These are phyloP conservation scores for Dolichopus griseipennis DNA, from an alignment of 2,888 invertebrate species.

Conservation along the genomic window DNA sequence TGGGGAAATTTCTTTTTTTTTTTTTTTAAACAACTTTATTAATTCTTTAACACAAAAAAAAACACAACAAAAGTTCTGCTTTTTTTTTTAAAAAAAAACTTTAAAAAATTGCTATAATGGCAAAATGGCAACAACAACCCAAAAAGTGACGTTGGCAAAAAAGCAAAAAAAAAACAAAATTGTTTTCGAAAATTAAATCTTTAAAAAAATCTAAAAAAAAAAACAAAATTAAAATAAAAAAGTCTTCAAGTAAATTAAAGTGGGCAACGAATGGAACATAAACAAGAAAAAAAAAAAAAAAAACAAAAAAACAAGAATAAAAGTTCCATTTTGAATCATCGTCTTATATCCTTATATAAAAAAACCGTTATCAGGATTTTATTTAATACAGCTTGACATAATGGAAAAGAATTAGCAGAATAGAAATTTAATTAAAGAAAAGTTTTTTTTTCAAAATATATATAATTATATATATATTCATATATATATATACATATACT, in stretches of 20 bases:
- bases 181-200: not conserved
- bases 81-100: too few species aligned
- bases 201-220: not conserved
- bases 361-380: not conserved
- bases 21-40: too few species aligned
- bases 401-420: conserved; percentile 3
- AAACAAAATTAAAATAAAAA: too few species aligned
- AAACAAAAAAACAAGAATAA: too few species aligned
- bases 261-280: not conserved
- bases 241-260: not conserved
- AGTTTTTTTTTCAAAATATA: not conserved
- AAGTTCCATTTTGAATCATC: not conserved
- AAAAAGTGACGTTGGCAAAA: not conserved
- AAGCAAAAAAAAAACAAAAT: not conserved
- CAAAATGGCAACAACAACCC: not conserved
- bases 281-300: not conserved
- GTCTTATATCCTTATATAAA: not conserved
- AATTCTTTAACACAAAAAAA: too few species aligned
- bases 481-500: too few species aligned
- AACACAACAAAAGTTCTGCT: too few species aligned
- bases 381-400: conserved; percentile 3
- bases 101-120: too few species aligned
- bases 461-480: too few species aligned
- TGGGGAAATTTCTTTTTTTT: too few species aligned
- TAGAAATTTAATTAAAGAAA: conserved; percentile 4